Evolutionary conservation across 2,888 invertebrate genomes (phyloP).

Genomic region (Lithosia quadra): DNA sequence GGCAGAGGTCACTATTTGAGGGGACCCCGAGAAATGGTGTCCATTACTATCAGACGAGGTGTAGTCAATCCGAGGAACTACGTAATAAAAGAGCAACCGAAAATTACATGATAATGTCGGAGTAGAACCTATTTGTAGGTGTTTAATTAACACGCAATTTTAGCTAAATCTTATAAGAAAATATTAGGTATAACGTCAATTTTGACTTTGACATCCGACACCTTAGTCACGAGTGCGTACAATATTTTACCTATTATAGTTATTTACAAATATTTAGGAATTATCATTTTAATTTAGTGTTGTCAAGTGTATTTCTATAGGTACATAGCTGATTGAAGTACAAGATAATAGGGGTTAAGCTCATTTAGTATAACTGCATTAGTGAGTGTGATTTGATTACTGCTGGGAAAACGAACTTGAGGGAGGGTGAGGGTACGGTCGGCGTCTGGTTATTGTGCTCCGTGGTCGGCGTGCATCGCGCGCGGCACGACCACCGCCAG

Average conservation of each 20-base stretch:
- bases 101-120: too few relatives aligned
- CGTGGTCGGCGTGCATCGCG: background rate
- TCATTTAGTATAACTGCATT: background rate
- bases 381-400: background rate
- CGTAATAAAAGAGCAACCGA: too few relatives aligned
- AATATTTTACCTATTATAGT: too few relatives aligned
- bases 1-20: too few relatives aligned
- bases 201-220: background rate
- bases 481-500: background rate
- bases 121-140: background rate
- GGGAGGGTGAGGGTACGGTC: too few relatives aligned
- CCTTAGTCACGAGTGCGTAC: background rate
- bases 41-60: too few relatives aligned
- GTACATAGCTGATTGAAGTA: background rate
- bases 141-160: background rate
- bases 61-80: too few relatives aligned
- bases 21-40: too few relatives aligned
- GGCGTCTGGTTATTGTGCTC: too few relatives aligned
- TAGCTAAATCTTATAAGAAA: background rate
- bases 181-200: background rate
- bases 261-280: too few relatives aligned
- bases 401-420: background rate
- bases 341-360: background rate
- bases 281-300: background rate
- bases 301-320: background rate